Conservation (phyloP, 2,888 invertebrate species). For the Temnothorax ravouxi region DNA sequence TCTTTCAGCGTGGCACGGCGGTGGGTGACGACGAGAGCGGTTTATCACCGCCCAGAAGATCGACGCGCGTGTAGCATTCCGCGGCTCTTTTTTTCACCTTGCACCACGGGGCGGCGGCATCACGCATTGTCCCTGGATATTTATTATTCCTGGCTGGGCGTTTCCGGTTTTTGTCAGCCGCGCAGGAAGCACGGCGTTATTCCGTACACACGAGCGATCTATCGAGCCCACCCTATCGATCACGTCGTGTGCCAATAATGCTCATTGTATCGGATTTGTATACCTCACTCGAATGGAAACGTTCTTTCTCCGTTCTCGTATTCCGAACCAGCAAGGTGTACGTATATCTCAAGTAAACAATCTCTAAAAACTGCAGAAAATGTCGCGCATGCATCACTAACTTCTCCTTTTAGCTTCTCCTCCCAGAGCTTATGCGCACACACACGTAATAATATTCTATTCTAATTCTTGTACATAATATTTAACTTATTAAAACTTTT, state of each 20-base stretch:
- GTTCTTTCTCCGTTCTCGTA: neutral
- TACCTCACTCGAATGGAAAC: constrained; percentile 1
- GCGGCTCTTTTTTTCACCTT: constrained; percentile 58
- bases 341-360: neutral
- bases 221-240: constrained; percentile 34
- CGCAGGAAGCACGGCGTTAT: constrained; percentile 74
- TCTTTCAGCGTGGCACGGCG: constrained; percentile 32
- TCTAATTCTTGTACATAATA: neutral
- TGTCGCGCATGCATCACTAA: neutral
- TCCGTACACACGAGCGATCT: constrained; percentile 17
- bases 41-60: constrained; percentile 52
- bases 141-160: constrained; percentile 79
- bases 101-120: constrained; percentile 39
- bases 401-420: neutral
- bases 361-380: neutral
- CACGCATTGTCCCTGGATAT: constrained; percentile 73
- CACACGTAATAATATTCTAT: neutral
- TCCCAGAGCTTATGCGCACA: neutral
- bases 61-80: constrained; percentile 44
- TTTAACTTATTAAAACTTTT: neutral
- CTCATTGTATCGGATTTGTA: constrained; percentile 14
- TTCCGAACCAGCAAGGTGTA: neutral
- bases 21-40: constrained; percentile 18
- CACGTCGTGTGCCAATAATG: neutral
- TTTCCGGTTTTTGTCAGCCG: constrained; percentile 78